These are phyloP conservation scores for Hybognathus amarus DNA, from an alignment of 2,797 vertebrate species.

Conservation along the genomic window DNA sequence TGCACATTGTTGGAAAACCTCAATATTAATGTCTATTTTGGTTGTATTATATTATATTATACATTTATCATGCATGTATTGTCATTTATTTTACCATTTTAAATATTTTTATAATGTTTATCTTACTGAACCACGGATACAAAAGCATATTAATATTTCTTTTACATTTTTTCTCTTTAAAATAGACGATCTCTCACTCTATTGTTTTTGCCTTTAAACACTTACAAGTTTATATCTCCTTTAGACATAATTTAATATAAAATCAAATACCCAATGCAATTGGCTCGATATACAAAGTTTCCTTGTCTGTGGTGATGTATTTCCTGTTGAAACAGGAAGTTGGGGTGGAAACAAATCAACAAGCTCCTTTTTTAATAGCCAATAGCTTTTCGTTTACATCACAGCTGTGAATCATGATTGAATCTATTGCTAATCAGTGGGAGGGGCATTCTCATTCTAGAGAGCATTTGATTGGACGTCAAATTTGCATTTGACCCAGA, in stretches of 20 bases:
- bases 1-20: background rate
- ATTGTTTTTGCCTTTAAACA: background rate
- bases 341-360: background rate
- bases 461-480: background rate
- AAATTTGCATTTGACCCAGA: background rate
- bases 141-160: background rate
- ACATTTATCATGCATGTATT: background rate
- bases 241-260: too few species aligned
- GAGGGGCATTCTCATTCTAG: background rate
- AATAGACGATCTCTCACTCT: background rate
- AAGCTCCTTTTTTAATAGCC: background rate
- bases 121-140: background rate
- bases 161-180: background rate
- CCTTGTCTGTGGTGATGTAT: background rate
- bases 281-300: background rate
- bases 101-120: background rate
- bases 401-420: background rate
- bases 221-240: background rate
- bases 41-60: background rate
- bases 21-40: background rate
- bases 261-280: background rate
- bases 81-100: background rate
- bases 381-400: background rate
- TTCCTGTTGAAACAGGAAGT: conserved; percentile 12
- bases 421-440: background rate